phyloP scores from a whole-genome alignment of 2,888 invertebrate genomes.

The Tenthredo amoena region DNA sequence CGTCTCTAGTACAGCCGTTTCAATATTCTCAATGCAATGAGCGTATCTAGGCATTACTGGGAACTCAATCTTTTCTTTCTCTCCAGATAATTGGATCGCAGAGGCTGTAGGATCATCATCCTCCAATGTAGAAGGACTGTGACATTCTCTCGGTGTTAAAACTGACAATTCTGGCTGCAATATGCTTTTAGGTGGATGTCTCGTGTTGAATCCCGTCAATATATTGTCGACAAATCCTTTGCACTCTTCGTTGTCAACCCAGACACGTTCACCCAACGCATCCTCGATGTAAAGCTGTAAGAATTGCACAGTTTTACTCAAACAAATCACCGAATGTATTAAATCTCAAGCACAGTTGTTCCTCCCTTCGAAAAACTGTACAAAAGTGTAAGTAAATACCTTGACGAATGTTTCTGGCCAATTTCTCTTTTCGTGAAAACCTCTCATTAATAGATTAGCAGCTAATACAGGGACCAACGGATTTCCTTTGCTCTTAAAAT shows the following conservation, averaged over 20 bases:
- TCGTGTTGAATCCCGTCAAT: constrained; percentile 90
- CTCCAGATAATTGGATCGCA: constrained; percentile 66
- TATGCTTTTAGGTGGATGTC: constrained; percentile 85
- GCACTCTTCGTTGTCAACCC: constrained; percentile 96
- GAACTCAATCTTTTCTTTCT: constrained; percentile 77
- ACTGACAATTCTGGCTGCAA: constrained; percentile 81
- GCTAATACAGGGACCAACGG: constrained; percentile 89
- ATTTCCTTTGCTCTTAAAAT: constrained; percentile 90
- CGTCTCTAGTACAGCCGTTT: constrained; percentile 90
- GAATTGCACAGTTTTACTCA: constrained; percentile 51
- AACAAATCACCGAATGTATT: background rate
- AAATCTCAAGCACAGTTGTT: background rate
- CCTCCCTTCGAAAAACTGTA: background rate
- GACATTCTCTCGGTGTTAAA: constrained; percentile 72
- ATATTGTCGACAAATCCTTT: constrained; percentile 95
- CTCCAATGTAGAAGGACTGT: constrained; percentile 74
- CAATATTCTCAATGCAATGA: constrained; percentile 84
- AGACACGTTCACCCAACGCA: constrained; percentile 94
- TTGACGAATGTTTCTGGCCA: constrained; percentile 97
- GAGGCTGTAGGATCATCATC: constrained; percentile 73
- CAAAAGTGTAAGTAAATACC: constrained; percentile 77
- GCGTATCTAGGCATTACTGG: constrained; percentile 81
- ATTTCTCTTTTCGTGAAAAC: constrained; percentile 88
- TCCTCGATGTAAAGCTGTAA: constrained; percentile 94
- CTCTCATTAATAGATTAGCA: constrained; percentile 90